Base-by-base conservation (phyloP, 2,797 vertebrate genomes). In the Cyprinodon diabolis region DNA sequence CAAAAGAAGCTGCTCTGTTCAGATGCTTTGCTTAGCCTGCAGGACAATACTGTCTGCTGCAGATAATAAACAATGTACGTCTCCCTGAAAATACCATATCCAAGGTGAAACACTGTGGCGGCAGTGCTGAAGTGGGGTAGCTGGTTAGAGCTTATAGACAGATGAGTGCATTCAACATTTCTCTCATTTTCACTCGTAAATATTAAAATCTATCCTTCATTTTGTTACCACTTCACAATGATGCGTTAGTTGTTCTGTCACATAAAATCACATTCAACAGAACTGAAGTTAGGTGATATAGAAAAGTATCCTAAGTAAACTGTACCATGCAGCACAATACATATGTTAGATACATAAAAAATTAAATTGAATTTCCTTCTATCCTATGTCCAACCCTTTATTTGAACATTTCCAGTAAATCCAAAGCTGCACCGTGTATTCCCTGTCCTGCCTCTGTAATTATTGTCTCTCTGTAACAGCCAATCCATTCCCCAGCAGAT, bases 401-500 rank as follows among this genome's bases (percentile, higher is more conserved):
- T 65, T 65, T 65, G 62, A 11, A 47, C 5, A 47, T 45, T 65
- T 65, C 43, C 62, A 65, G 62, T 23, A 47, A 79, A 66, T 68
- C 10, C 51, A 3, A 56, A 1, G 35, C 21, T 68, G 54, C 56
- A 25, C 7, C 6, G 2, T 65, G 23, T 47, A 40, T 52, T 66
- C 48, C 57, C 56, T 56, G 12, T 15, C 23, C 62, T 65, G 21
- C 6, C 62, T 45, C 43, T 47, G 62, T 65, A 65, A 65, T 65
- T 65, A 65, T 43, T 65, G 62, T 65, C 43, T 49, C 7, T 71
- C 71, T 67, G 51, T 60, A 54, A 62, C 43, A 35, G 19, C 54
- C 48, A 69, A 79, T 60, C 62, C 13, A 55, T 80, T 70, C 77
- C 40, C 17, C 66, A 48, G 48, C 43, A 71, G 37, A 79, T 69